Percentiles rank a stretch among this genome's conserved stretches.
These are phyloP conservation scores for Scaeva pyrastri DNA, from an alignment of 2,888 invertebrate genomes.

Conservation along the genomic window DNA sequence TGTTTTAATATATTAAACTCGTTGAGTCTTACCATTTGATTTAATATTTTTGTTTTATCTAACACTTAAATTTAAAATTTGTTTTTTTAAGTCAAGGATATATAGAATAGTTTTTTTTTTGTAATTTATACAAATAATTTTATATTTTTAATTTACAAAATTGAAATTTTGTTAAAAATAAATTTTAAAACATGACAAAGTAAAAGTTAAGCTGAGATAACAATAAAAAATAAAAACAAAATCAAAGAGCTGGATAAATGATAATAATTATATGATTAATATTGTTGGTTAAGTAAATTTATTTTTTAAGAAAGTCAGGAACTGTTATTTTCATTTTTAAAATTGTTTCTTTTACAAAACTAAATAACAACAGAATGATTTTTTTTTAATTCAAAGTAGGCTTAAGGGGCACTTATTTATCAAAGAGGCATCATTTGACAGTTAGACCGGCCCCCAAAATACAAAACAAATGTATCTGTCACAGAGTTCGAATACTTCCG, in stretches of 20 bases:
- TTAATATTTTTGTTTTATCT: slow-evolving; percentile 14
- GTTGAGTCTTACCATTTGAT: neutral
- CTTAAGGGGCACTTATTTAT: neutral
- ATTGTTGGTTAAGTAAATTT: neutral
- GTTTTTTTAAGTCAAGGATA: slow-evolving; percentile 27
- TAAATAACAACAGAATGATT: slow-evolving; percentile 64
- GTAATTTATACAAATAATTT: slow-evolving; percentile 46
- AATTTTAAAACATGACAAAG: neutral
- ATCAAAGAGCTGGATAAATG: neutral
- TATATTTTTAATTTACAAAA: slow-evolving; percentile 28
- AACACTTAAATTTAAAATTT: slow-evolving; percentile 61
- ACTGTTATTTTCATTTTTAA: slow-evolving; percentile 29
- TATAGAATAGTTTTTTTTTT: neutral
- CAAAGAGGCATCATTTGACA: slow-evolving; percentile 24
- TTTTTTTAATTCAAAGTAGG: slow-evolving; percentile 6
- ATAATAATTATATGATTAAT: neutral
- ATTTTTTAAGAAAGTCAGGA: slow-evolving; percentile 42
- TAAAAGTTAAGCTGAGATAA: neutral
- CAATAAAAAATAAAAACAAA: neutral
- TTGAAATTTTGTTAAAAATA: neutral
- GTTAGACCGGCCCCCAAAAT: no score
- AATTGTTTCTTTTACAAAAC: slow-evolving; percentile 58
- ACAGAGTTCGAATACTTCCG: slow-evolving; percentile 28
- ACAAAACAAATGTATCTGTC: neutral
- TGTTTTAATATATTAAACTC: slow-evolving; percentile 15